A percentile compares a stretch with the other conserved stretches of the same genome.
Evolutionary conservation across 2,888 invertebrate species (phyloP).

Genomic region (Galeruca laticollis): DNA sequence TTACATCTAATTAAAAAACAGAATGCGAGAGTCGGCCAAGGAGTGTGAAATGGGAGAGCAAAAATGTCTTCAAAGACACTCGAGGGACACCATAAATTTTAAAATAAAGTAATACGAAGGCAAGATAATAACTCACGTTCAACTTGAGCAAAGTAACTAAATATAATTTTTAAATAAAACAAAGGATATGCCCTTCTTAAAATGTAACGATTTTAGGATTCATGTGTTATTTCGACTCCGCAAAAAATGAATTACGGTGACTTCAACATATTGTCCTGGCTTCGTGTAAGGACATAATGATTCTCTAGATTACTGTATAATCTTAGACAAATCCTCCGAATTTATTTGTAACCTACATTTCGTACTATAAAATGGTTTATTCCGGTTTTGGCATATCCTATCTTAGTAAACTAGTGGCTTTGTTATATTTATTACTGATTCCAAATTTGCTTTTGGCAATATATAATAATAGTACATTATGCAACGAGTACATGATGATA

Average conservation of each 20-base stretch:
- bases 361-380: constrained; percentile 20
- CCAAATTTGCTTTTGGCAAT: neutral
- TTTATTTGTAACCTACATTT: constrained; percentile 25
- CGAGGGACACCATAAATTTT: constrained; percentile 57
- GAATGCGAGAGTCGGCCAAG: constrained; percentile 47
- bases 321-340: constrained; percentile 28
- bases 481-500: too few relatives aligned
- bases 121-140: constrained; percentile 57
- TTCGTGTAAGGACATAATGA: constrained; percentile 17
- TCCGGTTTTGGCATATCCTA: constrained; percentile 12
- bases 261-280: constrained; percentile 40
- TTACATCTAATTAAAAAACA: constrained; percentile 59
- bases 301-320: constrained; percentile 21
- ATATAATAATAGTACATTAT: too few relatives aligned
- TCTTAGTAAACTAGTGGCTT: neutral
- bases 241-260: constrained; percentile 45
- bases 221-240: constrained; percentile 40
- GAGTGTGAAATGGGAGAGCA: constrained; percentile 55
- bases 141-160: constrained; percentile 56
- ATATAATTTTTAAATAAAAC: constrained; percentile 58
- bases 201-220: constrained; percentile 52
- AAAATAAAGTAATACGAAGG: constrained; percentile 53
- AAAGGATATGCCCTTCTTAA: constrained; percentile 54
- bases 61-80: constrained; percentile 58
- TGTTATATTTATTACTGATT: neutral